Conservation (phyloP, 1,140 invertebrate species). For the Coelopa frigida region DNA sequence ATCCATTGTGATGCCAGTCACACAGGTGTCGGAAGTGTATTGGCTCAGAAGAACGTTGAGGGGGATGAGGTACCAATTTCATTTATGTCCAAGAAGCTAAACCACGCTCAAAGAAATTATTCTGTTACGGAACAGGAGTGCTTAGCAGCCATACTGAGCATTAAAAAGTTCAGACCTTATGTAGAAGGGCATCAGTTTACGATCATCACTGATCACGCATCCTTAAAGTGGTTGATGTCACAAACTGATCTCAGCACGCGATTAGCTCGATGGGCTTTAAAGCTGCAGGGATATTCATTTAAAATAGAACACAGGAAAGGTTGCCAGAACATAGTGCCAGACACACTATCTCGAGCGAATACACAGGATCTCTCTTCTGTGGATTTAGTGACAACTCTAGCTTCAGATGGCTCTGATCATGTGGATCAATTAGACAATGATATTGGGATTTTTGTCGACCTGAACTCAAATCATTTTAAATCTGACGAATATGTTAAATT, state of each 20-base stretch:
- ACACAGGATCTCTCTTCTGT: neutral
- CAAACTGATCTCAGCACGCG: conserved; percentile 24
- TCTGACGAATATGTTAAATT: too few species aligned
- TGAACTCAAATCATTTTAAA: too few species aligned
- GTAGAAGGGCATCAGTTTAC: conserved; percentile 39
- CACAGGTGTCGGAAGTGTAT: conserved; percentile 16
- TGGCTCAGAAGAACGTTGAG: conserved; percentile 32
- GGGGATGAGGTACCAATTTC: conserved; percentile 12
- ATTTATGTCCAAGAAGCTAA: conserved; percentile 13
- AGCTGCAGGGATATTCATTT: conserved; percentile 22
- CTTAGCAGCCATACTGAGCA: conserved; percentile 42
- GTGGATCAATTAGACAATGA: too few species aligned
- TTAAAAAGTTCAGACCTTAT: conserved; percentile 45
- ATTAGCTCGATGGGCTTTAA: conserved; percentile 31
- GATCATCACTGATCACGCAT: conserved; percentile 34
- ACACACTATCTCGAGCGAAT: conserved; percentile 25
- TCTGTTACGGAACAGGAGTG: conserved; percentile 42
- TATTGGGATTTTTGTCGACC: too few species aligned
- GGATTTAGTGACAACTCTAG: too few species aligned
- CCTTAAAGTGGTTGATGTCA: conserved; percentile 21
- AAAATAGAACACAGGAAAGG: conserved; percentile 42
- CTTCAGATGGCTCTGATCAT: too few species aligned
- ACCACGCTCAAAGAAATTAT: conserved; percentile 17
- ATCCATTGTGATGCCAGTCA: conserved; percentile 15
- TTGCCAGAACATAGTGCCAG: conserved; percentile 30